phyloP scores from a whole-genome alignment of 1,140 invertebrate genomes.

The Euwallacea similis region DNA sequence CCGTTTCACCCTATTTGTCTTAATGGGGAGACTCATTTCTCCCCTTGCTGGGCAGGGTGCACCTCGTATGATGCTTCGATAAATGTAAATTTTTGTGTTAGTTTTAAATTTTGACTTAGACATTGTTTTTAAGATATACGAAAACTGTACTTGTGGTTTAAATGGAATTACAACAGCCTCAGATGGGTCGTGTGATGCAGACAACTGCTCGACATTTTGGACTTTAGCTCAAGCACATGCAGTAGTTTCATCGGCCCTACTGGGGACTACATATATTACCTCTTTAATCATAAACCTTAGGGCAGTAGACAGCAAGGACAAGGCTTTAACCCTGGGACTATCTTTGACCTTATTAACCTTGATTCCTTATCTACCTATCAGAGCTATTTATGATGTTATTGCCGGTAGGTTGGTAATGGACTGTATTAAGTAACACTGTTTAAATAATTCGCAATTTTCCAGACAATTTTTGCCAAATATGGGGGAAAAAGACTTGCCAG shows the following conservation, averaged over 20 bases:
- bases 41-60: constrained; percentile 73
- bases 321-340: constrained; percentile 62
- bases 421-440: background rate
- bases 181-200: constrained; percentile 60
- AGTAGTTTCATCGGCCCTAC: constrained; percentile 52
- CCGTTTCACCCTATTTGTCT: constrained; percentile 70
- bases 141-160: constrained; percentile 58
- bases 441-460: constrained; percentile 17
- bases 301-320: constrained; percentile 60
- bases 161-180: constrained; percentile 50
- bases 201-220: constrained; percentile 58
- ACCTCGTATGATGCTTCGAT: constrained; percentile 22
- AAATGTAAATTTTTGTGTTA: constrained; percentile 7
- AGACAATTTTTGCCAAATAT: constrained; percentile 38
- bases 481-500: constrained; percentile 36
- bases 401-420: constrained; percentile 49
- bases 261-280: constrained; percentile 58
- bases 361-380: constrained; percentile 60
- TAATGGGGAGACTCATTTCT: constrained; percentile 63
- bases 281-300: constrained; percentile 62
- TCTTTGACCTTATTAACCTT: constrained; percentile 58
- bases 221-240: constrained; percentile 59
- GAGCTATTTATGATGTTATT: constrained; percentile 59
- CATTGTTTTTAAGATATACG: constrained; percentile 53
- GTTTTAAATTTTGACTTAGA: background rate